phyloP scores from a whole-genome alignment of 2,888 invertebrate species.

The Protodeltote pygarga region DNA sequence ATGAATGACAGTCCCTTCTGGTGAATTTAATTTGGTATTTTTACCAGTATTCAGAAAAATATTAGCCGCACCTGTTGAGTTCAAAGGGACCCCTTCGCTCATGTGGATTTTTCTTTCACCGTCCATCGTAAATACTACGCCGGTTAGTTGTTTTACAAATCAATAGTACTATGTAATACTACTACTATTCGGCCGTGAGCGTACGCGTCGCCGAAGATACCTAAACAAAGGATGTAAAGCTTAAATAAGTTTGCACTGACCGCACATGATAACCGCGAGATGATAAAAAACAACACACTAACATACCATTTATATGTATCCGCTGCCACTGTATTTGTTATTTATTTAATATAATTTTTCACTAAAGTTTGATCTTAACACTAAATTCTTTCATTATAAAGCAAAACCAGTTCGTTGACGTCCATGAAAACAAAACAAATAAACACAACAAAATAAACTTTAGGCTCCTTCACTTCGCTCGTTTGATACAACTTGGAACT shows the following conservation, averaged over 20 bases:
- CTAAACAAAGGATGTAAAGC: constrained; percentile 82
- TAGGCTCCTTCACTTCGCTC: constrained; percentile 53
- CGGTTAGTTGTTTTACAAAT: constrained; percentile 49
- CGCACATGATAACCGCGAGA: constrained; percentile 68
- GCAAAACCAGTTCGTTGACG: constrained; percentile 55
- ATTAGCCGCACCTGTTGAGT: constrained; percentile 77
- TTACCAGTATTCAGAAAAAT: constrained; percentile 81
- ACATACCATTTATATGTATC: constrained; percentile 58
- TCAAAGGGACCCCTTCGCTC: constrained; percentile 78
- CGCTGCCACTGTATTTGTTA: constrained; percentile 18
- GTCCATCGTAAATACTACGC: constrained; percentile 73
- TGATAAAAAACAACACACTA: constrained; percentile 65
- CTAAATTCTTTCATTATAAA: constrained; percentile 37
- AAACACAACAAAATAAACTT: constrained; percentile 65
- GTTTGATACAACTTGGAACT: constrained; percentile 50
- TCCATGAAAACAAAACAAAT: constrained; percentile 61
- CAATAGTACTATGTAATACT: constrained; percentile 62
- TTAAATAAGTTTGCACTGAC: constrained; percentile 76
- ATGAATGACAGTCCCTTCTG: constrained; percentile 80
- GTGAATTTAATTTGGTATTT: constrained; percentile 69
- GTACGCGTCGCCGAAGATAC: constrained; percentile 72
- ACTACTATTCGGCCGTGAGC: constrained; percentile 67
- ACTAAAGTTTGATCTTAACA: constrained; percentile 38
- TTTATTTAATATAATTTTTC: constrained; percentile 17
- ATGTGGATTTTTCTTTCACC: constrained; percentile 75